Evolutionary conservation across 2,113 vertebrate genomes (phyloP), one percentile per base, ranked within the genome.

Genomic region (Symphodus melops): DNA sequence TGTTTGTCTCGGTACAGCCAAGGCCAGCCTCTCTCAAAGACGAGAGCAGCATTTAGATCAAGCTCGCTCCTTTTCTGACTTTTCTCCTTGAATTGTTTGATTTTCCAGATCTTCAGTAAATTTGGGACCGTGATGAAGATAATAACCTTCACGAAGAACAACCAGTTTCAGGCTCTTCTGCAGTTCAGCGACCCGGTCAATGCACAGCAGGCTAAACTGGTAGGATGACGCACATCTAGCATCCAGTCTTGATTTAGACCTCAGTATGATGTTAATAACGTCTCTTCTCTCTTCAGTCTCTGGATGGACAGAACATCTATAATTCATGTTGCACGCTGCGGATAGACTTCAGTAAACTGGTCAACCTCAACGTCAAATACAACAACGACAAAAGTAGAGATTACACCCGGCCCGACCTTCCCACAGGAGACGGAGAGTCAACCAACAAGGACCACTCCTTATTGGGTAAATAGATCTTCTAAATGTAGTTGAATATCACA

Each of bases 361-460:
- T 99, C 91, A 98, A 97, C 92, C 95, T 99, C 87, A 99, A 99
- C 67, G 98, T 99, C 59, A 99, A 99, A 87, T 99, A 99, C 94
- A 99, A 99, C 95, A 99, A 99, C 0, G 98, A 99, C 88, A 99
- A 99, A 93, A 99, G 98, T 89, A 96, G 98, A 66, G 98, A 99
- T 91, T 99, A 99, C 88, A 99, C 98, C 70, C 94, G 97, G 91
- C 98, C 98, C 19, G 98, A 99, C 89, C 96, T 99, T 78, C 98
- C 98, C 0, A 96, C 97, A 58, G 98, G 97, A 36, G 98, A 99
- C 54, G 98, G 97, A 87, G 97, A 98, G 67, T 95, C 96, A 33
- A 91, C 94, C 73, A 96, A 93, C 77, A 99, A 99, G 93, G 98
- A 99, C 88, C 97, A 97, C 79, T 93, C 93, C 11, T 94, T 99